A percentile compares a stretch with the other conserved stretches of the same genome.
Conservation (phyloP, 2,888 invertebrate species). For the Cosmia pyralina region DNA sequence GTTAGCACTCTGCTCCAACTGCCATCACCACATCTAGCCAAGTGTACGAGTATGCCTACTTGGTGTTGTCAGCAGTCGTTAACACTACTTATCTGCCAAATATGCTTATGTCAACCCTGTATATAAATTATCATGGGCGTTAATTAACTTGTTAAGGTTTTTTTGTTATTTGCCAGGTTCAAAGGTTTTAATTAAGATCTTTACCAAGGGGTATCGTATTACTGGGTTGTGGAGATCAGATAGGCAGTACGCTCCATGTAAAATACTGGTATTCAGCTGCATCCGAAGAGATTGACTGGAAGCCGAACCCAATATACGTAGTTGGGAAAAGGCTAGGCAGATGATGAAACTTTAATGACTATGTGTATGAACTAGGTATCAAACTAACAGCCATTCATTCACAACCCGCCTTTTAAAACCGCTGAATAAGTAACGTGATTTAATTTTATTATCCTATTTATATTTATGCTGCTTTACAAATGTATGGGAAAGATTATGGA, state of each 20-base stretch:
- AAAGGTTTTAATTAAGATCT: too few species aligned
- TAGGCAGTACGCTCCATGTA: background rate
- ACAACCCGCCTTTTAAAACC: background rate
- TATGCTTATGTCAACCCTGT: too few species aligned
- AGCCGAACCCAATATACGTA: background rate
- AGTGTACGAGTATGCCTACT: too few species aligned
- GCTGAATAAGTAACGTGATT: background rate
- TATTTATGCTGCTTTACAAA: slow-evolving; percentile 24
- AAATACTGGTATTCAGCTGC: background rate
- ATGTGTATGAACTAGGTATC: background rate
- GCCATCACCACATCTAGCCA: too few species aligned
- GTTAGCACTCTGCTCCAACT: too few species aligned
- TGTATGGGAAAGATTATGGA: slow-evolving; percentile 29
- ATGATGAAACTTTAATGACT: background rate
- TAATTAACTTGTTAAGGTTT: too few species aligned
- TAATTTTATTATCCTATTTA: slow-evolving; percentile 16
- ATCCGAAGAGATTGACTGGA: too few species aligned
- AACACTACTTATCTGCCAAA: too few species aligned
- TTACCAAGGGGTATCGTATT: background rate
- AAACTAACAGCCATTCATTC: background rate
- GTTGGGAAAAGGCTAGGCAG: too few species aligned
- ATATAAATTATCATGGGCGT: too few species aligned
- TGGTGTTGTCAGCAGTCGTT: too few species aligned
- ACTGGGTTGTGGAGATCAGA: background rate
- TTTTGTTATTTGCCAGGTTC: too few species aligned